These are phyloP conservation scores for Xiphophorus couchianus DNA, from an alignment of 2,113 vertebrate species.

Conservation along the genomic window DNA sequence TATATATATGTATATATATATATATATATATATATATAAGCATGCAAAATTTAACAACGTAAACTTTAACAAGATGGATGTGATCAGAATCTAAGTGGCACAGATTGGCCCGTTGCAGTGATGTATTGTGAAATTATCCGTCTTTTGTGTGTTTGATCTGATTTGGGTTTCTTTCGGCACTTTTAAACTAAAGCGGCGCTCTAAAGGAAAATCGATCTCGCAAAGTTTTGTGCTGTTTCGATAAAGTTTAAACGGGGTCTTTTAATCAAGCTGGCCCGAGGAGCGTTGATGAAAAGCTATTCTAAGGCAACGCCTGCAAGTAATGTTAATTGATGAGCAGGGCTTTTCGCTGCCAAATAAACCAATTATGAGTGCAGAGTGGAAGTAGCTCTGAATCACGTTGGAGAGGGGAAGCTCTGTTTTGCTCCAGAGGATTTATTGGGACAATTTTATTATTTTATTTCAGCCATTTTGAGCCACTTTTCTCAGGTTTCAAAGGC, in stretches of 20 bases:
- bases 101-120: no score
- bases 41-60: no score
- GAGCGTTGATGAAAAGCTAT: slow-evolving; percentile 2
- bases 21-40: no score
- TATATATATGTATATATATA: no score
- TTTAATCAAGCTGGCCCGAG: neutral
- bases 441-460: slow-evolving; percentile 22
- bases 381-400: slow-evolving; percentile 13
- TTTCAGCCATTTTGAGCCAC: slow-evolving; percentile 11
- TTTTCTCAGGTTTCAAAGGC: slow-evolving; percentile 7
- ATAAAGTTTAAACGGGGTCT: neutral
- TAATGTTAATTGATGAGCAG: slow-evolving; percentile 31
- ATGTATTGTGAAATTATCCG: no score
- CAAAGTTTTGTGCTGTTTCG: neutral
- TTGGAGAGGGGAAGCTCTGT: neutral
- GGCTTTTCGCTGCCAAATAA: slow-evolving; percentile 13
- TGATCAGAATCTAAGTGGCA: no score
- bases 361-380: slow-evolving; percentile 29
- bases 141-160: neutral
- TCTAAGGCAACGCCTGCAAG: neutral
- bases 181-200: neutral
- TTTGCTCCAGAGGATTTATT: slow-evolving; percentile 3
- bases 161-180: slow-evolving; percentile 11
- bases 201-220: neutral
- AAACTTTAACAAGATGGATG: no score